Evolutionary conservation across 2,113 vertebrate genomes (phyloP).

Genomic region (Carassius carassius): DNA sequence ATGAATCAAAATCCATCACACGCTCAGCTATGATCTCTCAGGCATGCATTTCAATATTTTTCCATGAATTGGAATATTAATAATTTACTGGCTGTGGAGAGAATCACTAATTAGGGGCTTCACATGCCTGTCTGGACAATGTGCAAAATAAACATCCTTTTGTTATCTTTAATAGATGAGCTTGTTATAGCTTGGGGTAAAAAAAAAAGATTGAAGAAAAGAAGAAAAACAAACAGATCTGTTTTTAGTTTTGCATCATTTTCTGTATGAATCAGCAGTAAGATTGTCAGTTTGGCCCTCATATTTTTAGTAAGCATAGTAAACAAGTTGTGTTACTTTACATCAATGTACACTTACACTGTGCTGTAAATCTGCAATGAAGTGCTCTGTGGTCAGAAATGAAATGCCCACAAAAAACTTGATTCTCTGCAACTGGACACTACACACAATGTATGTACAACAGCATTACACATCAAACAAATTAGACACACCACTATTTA

Average conservation of each 20-base stretch:
- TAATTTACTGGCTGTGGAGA: conserved; percentile 52
- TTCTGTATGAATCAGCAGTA: neutral
- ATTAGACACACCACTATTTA: neutral
- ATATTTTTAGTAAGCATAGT: conserved; percentile 11
- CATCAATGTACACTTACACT: neutral
- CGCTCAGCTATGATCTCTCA: conserved; percentile 52
- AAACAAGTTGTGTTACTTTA: neutral
- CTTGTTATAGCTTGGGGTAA: conserved; percentile 15
- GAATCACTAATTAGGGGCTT: conserved; percentile 59
- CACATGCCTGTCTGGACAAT: conserved; percentile 37
- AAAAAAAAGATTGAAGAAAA: conserved; percentile 27
- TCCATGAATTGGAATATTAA: conserved; percentile 64
- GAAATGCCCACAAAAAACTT: neutral
- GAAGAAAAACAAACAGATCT: neutral
- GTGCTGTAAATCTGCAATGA: conserved; percentile 8
- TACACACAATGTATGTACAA: neutral
- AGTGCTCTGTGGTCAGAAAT: neutral
- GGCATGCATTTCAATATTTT: conserved; percentile 58
- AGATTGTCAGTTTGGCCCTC: neutral
- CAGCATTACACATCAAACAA: neutral
- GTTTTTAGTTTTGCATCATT: neutral
- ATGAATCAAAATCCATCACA: conserved; percentile 60
- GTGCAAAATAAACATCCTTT: conserved; percentile 55
- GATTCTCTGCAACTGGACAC: neutral
- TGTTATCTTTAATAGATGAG: conserved; percentile 51